Conservation (phyloP, 1,140 invertebrate genomes). For the Sycophaga agraensis region DNA sequence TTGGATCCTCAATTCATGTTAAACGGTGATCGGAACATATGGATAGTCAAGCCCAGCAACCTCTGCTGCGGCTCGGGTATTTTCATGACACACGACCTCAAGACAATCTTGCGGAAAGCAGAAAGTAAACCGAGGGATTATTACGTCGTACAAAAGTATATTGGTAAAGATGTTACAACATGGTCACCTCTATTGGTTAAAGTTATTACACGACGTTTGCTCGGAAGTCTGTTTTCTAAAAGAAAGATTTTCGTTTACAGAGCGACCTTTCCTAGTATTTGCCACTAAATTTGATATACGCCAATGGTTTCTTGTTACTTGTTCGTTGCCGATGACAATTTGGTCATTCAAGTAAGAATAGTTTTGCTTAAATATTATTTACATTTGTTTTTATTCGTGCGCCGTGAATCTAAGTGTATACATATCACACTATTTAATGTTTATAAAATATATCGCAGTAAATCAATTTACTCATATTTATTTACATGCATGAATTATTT, state of each 20-base stretch:
- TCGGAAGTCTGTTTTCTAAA: too few relatives aligned
- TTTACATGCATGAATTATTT: too few relatives aligned
- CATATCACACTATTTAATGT: too few relatives aligned
- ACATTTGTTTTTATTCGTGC: too few relatives aligned
- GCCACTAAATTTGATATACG: slow-evolving; percentile 91
- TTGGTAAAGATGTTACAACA: slow-evolving; percentile 63
- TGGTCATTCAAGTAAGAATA: slow-evolving; percentile 79
- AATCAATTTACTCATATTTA: too few relatives aligned
- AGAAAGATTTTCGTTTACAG: slow-evolving; percentile 51
- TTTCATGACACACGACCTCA: slow-evolving; percentile 64
- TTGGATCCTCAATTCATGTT: slow-evolving; percentile 68
- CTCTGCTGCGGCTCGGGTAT: slow-evolving; percentile 88
- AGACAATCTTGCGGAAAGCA: slow-evolving; percentile 69
- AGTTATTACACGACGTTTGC: too few relatives aligned
- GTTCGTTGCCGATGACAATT: slow-evolving; percentile 76
- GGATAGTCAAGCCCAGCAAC: slow-evolving; percentile 91
- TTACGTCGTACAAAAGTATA: slow-evolving; percentile 91
- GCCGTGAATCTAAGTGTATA: too few relatives aligned
- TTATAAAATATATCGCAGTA: too few relatives aligned
- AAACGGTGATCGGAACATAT: slow-evolving; percentile 83
- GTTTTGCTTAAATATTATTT: too few relatives aligned
- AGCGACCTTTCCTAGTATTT: slow-evolving; percentile 79
- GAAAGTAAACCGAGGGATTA: slow-evolving; percentile 64
- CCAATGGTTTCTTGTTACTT: slow-evolving; percentile 86
- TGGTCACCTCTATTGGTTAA: neutral